A percentile compares a stretch with the other conserved stretches of the same genome.
Evolutionary conservation across 2,113 vertebrate genomes (phyloP).

Genomic region (Pelodiscus sinensis): DNA sequence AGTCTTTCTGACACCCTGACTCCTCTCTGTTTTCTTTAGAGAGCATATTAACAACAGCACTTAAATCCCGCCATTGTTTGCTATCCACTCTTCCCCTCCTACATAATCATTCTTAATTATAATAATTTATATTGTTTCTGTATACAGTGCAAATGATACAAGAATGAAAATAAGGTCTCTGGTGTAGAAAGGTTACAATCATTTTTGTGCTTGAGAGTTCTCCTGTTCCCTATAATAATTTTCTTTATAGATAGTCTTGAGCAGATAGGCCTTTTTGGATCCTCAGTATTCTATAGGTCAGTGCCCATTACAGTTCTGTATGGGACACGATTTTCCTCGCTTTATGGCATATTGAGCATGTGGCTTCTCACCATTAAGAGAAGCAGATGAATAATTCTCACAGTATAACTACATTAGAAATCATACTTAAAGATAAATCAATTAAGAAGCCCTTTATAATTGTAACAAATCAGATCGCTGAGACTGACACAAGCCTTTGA

Average conservation of each 20-base stretch:
- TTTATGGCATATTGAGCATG: neutral
- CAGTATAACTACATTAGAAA: neutral
- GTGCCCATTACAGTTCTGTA: neutral
- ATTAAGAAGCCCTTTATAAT: neutral
- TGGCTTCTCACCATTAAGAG: neutral
- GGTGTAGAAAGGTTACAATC: neutral
- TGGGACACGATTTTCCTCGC: neutral
- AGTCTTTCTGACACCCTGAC: neutral
- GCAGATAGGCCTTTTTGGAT: neutral
- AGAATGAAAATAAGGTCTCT: neutral
- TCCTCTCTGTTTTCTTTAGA: neutral
- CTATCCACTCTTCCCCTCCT: neutral
- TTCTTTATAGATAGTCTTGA: neutral
- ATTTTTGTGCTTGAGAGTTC: neutral
- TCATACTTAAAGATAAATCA: neutral
- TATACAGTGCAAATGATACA: neutral
- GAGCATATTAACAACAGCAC: neutral
- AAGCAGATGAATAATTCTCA: neutral
- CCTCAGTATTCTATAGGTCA: neutral
- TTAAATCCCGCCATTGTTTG: neutral
- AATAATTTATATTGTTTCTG: neutral
- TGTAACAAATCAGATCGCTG: neutral
- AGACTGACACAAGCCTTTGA: neutral
- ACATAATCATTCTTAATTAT: neutral
- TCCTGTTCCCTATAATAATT: neutral